phyloP scores from a whole-genome alignment of 2,888 invertebrate species.

The Plagodis dolabraria region DNA sequence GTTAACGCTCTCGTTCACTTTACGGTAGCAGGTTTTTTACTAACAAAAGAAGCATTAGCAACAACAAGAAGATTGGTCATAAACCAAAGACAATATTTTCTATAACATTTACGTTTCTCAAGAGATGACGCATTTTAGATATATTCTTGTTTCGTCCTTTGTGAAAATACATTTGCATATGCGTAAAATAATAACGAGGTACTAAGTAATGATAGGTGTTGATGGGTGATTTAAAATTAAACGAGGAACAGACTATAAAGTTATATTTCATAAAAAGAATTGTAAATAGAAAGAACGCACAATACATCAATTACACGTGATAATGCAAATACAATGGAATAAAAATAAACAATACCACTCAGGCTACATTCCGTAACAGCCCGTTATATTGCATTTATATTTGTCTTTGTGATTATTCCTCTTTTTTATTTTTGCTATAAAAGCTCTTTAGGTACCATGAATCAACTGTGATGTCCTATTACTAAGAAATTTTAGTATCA shows the following conservation, averaged over 20 bases:
- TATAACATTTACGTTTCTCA: no score
- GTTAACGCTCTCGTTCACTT: no score
- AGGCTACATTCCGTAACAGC: slow-evolving; percentile 50
- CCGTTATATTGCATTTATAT: slow-evolving; percentile 20
- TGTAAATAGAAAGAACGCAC: slow-evolving; percentile 65
- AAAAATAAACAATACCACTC: slow-evolving; percentile 52
- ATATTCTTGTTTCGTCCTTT: no score
- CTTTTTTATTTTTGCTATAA: slow-evolving; percentile 14
- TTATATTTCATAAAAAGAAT: slow-evolving; percentile 61
- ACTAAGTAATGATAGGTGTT: neutral
- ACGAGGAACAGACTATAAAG: slow-evolving; percentile 33
- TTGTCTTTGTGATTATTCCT: slow-evolving; percentile 27
- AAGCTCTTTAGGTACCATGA: slow-evolving; percentile 8
- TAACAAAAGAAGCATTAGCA: no score
- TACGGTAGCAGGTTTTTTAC: no score
- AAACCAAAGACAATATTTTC: no score
- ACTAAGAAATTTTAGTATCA: slow-evolving; percentile 18
- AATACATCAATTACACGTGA: slow-evolving; percentile 66
- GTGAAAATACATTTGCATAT: no score
- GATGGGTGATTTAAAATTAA: neutral
- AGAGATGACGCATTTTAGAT: no score
- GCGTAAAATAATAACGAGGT: no score
- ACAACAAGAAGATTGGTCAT: no score
- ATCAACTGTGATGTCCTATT: slow-evolving; percentile 14
- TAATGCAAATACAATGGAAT: slow-evolving; percentile 73